phyloP scores from a whole-genome alignment of 30 jellyfish, hydroid and myxozoan species.

The Chironex yamaguchii region DNA sequence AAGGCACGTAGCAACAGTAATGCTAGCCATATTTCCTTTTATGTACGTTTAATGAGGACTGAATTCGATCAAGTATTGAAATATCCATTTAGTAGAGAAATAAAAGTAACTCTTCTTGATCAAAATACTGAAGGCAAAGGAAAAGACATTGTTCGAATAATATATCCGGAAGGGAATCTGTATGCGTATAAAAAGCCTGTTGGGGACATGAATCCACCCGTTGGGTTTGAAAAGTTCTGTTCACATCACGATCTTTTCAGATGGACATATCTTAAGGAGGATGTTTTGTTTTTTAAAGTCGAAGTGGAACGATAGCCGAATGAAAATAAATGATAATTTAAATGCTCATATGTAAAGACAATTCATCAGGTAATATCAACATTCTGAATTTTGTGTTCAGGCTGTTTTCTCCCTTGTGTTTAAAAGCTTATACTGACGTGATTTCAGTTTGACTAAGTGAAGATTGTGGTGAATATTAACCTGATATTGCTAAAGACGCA shows the following conservation, averaged over 20 bases:
- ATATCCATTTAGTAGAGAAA: constrained; percentile 74
- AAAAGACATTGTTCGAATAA: not conserved
- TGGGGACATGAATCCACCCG: not conserved
- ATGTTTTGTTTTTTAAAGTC: not conserved
- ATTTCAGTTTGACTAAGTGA: no score
- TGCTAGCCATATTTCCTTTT: constrained; percentile 65
- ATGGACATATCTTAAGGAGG: not conserved
- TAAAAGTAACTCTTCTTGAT: constrained; percentile 50
- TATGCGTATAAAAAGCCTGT: not conserved
- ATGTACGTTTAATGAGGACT: constrained; percentile 68
- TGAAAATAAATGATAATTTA: no score
- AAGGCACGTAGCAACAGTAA: constrained; percentile 11
- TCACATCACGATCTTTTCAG: not conserved
- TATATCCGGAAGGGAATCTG: not conserved
- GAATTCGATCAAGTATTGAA: constrained; percentile 66
- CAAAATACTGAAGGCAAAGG: not conserved
- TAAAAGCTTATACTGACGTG: no score
- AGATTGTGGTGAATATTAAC: no score
- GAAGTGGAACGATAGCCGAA: not conserved
- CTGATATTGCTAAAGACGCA: no score
- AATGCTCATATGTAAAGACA: no score
- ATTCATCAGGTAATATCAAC: no score
- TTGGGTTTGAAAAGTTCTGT: not conserved
- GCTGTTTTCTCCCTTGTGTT: no score
- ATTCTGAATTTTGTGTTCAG: no score